Percentiles rank a stretch among this genome's conserved stretches.
phyloP scores from a whole-genome alignment of 2,113 vertebrate genomes.

The Syrrhaptes paradoxus region DNA sequence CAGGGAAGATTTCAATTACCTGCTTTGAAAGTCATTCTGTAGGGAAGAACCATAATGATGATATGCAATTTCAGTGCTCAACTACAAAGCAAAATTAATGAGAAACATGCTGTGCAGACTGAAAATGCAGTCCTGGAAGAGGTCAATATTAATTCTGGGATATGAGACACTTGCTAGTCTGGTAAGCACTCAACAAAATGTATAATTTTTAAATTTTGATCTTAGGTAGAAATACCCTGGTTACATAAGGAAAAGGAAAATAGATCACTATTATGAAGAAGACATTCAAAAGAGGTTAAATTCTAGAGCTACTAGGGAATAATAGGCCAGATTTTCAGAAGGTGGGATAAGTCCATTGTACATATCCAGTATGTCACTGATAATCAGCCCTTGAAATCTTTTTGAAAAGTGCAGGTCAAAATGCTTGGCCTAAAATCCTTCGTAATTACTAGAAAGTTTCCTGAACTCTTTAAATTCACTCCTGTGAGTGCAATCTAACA shows the following conservation, averaged over 20 bases:
- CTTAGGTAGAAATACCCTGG: background rate
- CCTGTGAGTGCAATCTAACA: background rate
- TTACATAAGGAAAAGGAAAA: background rate
- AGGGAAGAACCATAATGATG: background rate
- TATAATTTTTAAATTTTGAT: background rate
- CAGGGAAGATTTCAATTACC: background rate
- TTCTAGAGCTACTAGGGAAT: background rate
- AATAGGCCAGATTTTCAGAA: background rate
- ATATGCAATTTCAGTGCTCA: background rate
- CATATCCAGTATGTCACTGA: background rate
- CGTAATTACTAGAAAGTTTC: background rate
- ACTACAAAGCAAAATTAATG: background rate
- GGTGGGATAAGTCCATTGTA: background rate
- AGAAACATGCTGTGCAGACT: background rate
- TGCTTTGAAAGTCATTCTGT: background rate
- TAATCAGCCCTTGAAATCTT: background rate
- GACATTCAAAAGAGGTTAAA: background rate
- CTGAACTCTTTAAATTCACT: background rate
- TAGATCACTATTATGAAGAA: background rate
- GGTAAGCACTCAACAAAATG: background rate
- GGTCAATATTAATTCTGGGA: background rate
- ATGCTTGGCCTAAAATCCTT: background rate
- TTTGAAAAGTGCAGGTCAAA: background rate
- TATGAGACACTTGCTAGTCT: background rate
- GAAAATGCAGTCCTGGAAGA: background rate